A percentile compares a stretch with the other conserved stretches of the same genome.
phyloP scores from a whole-genome alignment of 1,140 invertebrate genomes.

The Calycopis cecrops region DNA sequence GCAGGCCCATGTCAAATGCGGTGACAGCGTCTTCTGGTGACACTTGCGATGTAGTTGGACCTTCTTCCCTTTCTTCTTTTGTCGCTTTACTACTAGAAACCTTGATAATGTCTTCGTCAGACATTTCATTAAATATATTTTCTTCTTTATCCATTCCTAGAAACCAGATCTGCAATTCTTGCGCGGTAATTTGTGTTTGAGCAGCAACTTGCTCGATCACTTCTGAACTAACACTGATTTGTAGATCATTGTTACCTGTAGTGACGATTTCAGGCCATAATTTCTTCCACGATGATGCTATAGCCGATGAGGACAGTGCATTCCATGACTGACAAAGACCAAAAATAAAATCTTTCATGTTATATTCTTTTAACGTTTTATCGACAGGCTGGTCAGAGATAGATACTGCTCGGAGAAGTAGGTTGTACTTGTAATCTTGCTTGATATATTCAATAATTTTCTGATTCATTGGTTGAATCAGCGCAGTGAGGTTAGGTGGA shows the following conservation, averaged over 20 bases:
- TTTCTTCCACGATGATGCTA: background rate
- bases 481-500: constrained; percentile 61
- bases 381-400: constrained; percentile 18
- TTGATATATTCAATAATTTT: constrained; percentile 39
- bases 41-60: background rate
- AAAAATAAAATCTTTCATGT: constrained; percentile 15
- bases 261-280: background rate
- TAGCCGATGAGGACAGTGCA: background rate
- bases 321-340: constrained; percentile 2
- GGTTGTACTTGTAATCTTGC: constrained; percentile 29
- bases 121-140: constrained; percentile 1
- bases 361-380: constrained; percentile 6
- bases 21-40: background rate
- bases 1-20: background rate
- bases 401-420: constrained; percentile 30
- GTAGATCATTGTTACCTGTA: background rate
- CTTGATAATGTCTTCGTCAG: constrained; percentile 13
- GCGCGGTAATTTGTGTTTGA: background rate
- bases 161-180: constrained; percentile 8
- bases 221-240: background rate
- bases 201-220: background rate
- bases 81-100: background rate
- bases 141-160: constrained; percentile 11
- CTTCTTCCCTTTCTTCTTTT: background rate
- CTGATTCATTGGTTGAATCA: constrained; percentile 70